Evolutionary conservation across 2,888 invertebrate species (phyloP), one percentile per base, ranked within the genome.

Genomic region (Drosophila setosimentum): DNA sequence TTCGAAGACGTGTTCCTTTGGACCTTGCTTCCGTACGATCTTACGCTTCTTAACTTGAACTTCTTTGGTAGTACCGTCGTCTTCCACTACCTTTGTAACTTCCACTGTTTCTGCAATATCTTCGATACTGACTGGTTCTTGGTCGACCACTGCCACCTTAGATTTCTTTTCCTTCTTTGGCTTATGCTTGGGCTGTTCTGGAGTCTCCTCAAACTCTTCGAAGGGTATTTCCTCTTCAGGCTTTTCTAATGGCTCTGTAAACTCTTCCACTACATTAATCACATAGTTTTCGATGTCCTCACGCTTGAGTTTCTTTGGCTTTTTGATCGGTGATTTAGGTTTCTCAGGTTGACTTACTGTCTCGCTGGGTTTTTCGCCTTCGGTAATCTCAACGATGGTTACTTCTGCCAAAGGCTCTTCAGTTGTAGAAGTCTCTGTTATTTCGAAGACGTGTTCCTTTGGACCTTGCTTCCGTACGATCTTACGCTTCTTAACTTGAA

Each of bases 391-490:
- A n/a, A 42, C n/a, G n/a, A 42, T 42, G 5, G 42, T 42, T 11
- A 42, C n/a, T 21, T 42, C 42, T 42, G 42, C n/a, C 11, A 42
- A 42, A n/a, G 42, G 42, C n/a, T 42, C 42, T n/a, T 42, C n/a
- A n/a, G n/a, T 42, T 6, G 5, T 42, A 42, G 42, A 42, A 42
- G 42, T 42, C n/a, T 42, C 42, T 11, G 42, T 42, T 11, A 42
- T 11, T n/a, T 42, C 42, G 42, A 94, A 94, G 0, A 93, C 81
- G 76, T 94, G 93, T 73, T 93, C 85, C 45, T 93, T 92, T 0
- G 88, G 87, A 10, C 93, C 94, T 53, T 91, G 92, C 67, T 91
- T 92, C 63, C 93, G 93, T 58, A 93, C 94, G 2, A 93, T 92
- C 2, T 92, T 89, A 0, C 93, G 93, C 54, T 92, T 94, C 18